These are phyloP conservation scores for Cyanoliseus patagonus DNA, from an alignment of 2,113 vertebrate genomes.

Conservation along the genomic window DNA sequence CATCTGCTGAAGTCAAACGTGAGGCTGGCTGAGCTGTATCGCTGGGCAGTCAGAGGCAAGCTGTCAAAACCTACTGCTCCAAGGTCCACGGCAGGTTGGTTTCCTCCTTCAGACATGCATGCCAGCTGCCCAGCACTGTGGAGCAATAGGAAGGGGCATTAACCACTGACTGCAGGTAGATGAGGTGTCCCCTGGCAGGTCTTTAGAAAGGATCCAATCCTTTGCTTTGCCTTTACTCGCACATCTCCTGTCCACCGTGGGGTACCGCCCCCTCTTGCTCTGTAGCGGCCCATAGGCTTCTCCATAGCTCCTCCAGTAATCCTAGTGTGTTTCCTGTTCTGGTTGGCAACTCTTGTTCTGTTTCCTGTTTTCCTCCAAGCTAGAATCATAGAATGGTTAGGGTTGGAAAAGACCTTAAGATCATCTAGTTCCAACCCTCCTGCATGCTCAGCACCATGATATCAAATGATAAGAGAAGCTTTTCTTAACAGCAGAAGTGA, in stretches of 20 bases:
- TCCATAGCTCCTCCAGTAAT: not conserved
- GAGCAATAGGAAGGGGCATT: not conserved
- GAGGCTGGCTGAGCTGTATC: not conserved
- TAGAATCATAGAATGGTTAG: not conserved
- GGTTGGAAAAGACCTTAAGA: not conserved
- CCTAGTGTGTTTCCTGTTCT: not conserved
- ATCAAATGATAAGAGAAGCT: not conserved
- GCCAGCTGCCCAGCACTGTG: not conserved
- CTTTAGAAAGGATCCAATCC: not conserved
- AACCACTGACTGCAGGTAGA: not conserved
- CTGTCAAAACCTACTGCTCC: not conserved
- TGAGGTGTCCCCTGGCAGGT: not conserved
- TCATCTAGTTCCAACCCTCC: not conserved
- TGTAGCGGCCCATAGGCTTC: not conserved
- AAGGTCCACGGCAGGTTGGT: not conserved
- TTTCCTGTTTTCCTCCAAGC: not conserved
- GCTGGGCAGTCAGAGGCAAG: not conserved
- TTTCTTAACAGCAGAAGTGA: not conserved
- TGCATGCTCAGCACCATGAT: not conserved
- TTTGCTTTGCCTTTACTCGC: not conserved
- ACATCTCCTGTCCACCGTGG: fast-evolving
- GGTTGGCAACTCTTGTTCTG: not conserved
- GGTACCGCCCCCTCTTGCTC: not conserved
- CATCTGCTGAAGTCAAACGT: not conserved
- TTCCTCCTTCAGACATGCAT: not conserved